Percentiles rank a stretch among this genome's conserved stretches.
These are phyloP conservation scores for Paramuricea clavata DNA, from an alignment of 92 coral and sea anemone genomes.

Conservation along the genomic window DNA sequence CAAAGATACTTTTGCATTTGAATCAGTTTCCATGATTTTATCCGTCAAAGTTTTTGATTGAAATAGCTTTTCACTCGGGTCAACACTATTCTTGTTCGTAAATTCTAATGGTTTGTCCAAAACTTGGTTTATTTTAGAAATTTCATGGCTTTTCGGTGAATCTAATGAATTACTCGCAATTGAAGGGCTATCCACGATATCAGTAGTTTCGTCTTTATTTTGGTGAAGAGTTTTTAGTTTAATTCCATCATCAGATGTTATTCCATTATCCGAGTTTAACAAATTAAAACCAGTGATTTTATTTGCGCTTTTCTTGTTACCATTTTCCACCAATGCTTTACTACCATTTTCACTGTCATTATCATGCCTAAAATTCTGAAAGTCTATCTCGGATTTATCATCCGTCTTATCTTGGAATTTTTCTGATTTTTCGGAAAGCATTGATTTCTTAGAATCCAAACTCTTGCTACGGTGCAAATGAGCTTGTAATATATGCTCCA, in stretches of 20 bases:
- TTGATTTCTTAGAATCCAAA: neutral
- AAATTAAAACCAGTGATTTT: no score
- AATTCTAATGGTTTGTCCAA: neutral
- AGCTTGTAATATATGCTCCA: neutral
- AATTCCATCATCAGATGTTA: neutral
- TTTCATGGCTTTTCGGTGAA: neutral
- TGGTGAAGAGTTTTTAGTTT: neutral
- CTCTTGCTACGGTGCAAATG: neutral
- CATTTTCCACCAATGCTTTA: neutral
- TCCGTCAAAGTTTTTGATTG: neutral
- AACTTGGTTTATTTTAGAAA: neutral
- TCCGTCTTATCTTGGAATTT: neutral
- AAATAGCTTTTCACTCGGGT: neutral
- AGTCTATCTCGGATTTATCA: neutral
- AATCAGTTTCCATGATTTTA: neutral
- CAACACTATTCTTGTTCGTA: neutral
- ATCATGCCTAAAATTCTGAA: neutral
- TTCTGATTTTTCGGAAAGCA: no score
- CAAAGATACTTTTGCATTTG: neutral
- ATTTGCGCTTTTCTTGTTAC: neutral
- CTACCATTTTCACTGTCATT: neutral
- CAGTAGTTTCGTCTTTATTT: neutral
- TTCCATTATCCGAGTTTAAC: neutral
- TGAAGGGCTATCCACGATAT: slow-evolving; percentile 12
- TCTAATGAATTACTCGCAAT: neutral